Evolutionary conservation across 2,113 vertebrate genomes (phyloP), one percentile per base, ranked within the genome.

Genomic region (Uropsilus gracilis): DNA sequence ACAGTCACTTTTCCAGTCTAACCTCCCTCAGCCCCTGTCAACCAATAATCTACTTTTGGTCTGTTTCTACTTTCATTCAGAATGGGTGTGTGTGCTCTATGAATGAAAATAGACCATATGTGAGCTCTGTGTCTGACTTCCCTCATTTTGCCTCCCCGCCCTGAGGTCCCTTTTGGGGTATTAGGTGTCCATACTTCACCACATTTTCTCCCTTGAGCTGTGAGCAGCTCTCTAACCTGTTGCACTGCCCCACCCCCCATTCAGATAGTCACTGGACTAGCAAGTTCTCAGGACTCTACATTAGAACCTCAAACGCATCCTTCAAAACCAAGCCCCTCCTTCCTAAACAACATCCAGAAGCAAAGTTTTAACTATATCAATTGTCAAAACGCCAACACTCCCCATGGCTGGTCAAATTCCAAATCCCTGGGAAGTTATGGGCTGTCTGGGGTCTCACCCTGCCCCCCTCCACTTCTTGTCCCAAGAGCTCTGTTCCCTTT

Each of bases 341-440:
- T 84, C 69, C 50, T 37, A 77, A 59, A 73, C 84, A 83, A 63
- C 37, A 82, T 48, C 50, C 16, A 85, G 85, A 90, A 69, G 39
- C 77, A 42, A 92, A 63, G 42, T 57, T 77, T 63, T 89, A 68
- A 93, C 66, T 32, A 69, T 1, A 34, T 59, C 34, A 50, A 20
- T 39, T 86, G 71, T 89, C 34, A 28, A 77, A 39, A 85, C 44
- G 50, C n/a, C 53, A 86, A 22, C 8, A 30, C 18, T 59, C 13
- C 39, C 2, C 5, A 42, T 37, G 63, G 77, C 69, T 77, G 69
- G n/a, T 83, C 68, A 26, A 30, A 30, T 39, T 17, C 68, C 80
- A 94, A 48, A 34, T 11, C 12, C 22, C 26, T 1, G 18, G 64
- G 34, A n/a, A 59, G 75, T n/a, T n/a, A n/a, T 44, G 32, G 20